A percentile compares a stretch with the other conserved stretches of the same genome.
Conservation (phyloP, 2,113 vertebrate species). For the Grantiella picta region DNA sequence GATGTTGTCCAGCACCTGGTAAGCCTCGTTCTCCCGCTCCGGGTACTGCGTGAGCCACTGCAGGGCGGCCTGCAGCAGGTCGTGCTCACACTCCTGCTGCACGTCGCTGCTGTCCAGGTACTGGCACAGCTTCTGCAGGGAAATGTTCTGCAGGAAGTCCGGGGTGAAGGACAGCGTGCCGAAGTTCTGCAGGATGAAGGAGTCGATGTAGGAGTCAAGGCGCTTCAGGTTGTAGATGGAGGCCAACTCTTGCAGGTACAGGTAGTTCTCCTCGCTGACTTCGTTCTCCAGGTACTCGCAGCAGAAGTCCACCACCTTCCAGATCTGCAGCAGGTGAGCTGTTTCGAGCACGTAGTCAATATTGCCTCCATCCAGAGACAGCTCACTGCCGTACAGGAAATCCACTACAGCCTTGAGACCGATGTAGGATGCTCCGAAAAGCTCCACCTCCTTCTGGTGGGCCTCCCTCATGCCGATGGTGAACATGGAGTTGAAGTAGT, state of each 20-base stretch:
- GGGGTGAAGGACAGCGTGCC: constrained; percentile 83
- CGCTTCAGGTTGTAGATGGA: constrained; percentile 90
- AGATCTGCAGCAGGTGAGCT: constrained; percentile 91
- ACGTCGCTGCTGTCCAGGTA: constrained; percentile 86
- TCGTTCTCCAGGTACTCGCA: constrained; percentile 92
- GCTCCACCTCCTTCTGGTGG: constrained; percentile 87
- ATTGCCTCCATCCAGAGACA: constrained; percentile 87
- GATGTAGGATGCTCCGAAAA: constrained; percentile 84
- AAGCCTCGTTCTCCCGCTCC: constrained; percentile 74
- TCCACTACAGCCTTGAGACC: constrained; percentile 91
- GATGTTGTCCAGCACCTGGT: constrained; percentile 84
- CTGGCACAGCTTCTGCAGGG: constrained; percentile 81
- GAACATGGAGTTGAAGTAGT: constrained; percentile 97
- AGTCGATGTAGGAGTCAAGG: constrained; percentile 87
- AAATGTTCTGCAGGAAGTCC: constrained; percentile 82
- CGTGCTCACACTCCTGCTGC: constrained; percentile 85
- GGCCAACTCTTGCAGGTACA: constrained; percentile 91
- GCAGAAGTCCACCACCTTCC: constrained; percentile 93
- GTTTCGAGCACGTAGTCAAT: constrained; percentile 88
- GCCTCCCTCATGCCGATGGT: constrained; percentile 93
- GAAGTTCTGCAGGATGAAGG: constrained; percentile 85
- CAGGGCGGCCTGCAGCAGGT: constrained; percentile 83
- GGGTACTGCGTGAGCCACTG: constrained; percentile 88
- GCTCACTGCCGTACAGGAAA: constrained; percentile 89
- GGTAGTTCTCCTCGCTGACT: constrained; percentile 90